phyloP scores from a whole-genome alignment of 2,888 invertebrate species.

The Muschampia staudingeri region DNA sequence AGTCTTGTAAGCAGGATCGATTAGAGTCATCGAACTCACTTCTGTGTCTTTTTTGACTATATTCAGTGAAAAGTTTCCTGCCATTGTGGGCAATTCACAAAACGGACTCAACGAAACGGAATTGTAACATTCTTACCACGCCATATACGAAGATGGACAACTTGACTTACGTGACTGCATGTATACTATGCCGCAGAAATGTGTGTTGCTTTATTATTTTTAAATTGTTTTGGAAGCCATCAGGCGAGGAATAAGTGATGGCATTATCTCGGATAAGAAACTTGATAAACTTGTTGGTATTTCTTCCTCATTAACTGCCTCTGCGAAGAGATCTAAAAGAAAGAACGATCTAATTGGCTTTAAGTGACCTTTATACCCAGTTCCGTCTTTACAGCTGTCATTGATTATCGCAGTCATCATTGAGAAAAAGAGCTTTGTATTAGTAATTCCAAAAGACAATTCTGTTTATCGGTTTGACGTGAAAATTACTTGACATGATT shows the following conservation, averaged over 20 bases:
- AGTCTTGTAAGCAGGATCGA: neutral
- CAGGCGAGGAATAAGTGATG: neutral
- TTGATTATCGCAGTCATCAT: neutral
- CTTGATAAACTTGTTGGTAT: neutral
- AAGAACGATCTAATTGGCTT: neutral
- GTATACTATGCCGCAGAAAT: neutral
- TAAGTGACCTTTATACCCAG: neutral
- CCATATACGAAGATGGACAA: conserved; percentile 26
- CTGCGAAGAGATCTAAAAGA: neutral
- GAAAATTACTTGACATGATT: too few relatives aligned
- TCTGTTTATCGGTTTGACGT: neutral
- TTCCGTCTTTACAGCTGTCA: neutral
- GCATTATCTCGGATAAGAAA: neutral
- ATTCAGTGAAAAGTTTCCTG: conserved; percentile 73
- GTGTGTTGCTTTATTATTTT: neutral
- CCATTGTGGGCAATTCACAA: conserved; percentile 74
- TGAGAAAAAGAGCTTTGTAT: neutral
- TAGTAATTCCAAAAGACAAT: too few relatives aligned
- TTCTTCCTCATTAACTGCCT: neutral
- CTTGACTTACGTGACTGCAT: conserved; percentile 23
- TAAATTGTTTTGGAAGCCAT: conserved; percentile 7
- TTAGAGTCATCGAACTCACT: conserved; percentile 49
- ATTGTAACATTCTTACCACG: conserved; percentile 50
- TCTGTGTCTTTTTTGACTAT: conserved; percentile 33
- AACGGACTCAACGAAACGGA: conserved; percentile 74